Conservation (phyloP, 2,888 invertebrate genomes). For the Heliconius cydno region DNA sequence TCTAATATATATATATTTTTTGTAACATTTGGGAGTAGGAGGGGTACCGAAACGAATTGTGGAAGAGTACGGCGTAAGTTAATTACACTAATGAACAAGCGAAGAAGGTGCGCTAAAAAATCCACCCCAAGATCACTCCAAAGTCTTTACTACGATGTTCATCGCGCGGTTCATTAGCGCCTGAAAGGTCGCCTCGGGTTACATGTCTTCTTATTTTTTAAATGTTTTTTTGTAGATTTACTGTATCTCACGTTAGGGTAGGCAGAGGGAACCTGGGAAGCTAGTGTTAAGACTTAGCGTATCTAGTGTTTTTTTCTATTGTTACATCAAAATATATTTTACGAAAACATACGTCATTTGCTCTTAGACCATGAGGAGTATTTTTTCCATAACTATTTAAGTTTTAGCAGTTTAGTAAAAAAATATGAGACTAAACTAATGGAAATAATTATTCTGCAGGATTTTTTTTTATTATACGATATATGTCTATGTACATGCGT, state of each 20-base stretch:
- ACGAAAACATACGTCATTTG: neutral
- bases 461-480: too few relatives aligned
- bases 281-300: too few relatives aligned
- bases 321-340: neutral
- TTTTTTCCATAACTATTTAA: neutral
- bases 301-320: too few relatives aligned
- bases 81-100: slow-evolving; percentile 83
- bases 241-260: too few relatives aligned
- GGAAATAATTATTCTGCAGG: too few relatives aligned
- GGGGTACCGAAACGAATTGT: slow-evolving; percentile 68
- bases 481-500: too few relatives aligned
- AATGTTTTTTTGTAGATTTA: too few relatives aligned
- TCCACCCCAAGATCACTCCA: slow-evolving; percentile 79
- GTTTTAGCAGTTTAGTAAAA: neutral
- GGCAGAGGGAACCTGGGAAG: too few relatives aligned
- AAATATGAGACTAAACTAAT: too few relatives aligned
- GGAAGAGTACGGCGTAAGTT: slow-evolving; percentile 76
- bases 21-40: slow-evolving; percentile 49
- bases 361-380: too few relatives aligned
- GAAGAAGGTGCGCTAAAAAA: slow-evolving; percentile 79
- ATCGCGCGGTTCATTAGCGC: slow-evolving; percentile 81
- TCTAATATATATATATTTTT: slow-evolving; percentile 36
- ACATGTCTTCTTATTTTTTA: slow-evolving; percentile 55
- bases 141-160: slow-evolving; percentile 81
- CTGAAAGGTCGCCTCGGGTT: slow-evolving; percentile 58